These are phyloP conservation scores for Arctopsyche grandis DNA, from an alignment of 1,140 invertebrate genomes.

Conservation along the genomic window DNA sequence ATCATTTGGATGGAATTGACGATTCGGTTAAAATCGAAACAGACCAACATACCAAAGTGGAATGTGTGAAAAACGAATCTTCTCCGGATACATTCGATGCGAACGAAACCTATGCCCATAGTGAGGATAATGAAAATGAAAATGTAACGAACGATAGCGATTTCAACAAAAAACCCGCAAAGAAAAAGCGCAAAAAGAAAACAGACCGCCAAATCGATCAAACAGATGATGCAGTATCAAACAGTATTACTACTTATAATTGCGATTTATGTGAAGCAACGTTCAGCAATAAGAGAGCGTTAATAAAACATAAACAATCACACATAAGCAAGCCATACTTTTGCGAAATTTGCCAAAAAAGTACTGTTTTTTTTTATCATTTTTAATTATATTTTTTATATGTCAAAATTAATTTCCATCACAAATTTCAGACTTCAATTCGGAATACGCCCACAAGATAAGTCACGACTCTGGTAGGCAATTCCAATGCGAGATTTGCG, in stretches of 20 bases:
- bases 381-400: too few species aligned
- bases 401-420: too few species aligned
- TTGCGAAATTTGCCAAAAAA: slow-evolving; percentile 46
- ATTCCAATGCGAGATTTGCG: slow-evolving; percentile 46
- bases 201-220: too few species aligned
- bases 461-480: slow-evolving; percentile 1
- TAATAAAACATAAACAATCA: slow-evolving; percentile 31
- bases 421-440: slow-evolving; percentile 34
- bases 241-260: neutral
- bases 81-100: neutral
- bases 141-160: neutral
- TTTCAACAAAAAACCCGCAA: neutral
- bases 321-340: slow-evolving; percentile 37
- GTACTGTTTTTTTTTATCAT: slow-evolving; percentile 35
- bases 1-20: neutral
- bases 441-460: slow-evolving; percentile 31
- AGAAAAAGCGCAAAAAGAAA: neutral
- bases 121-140: neutral
- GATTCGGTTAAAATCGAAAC: neutral
- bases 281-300: slow-evolving; percentile 16
- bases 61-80: neutral
- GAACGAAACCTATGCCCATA: neutral
- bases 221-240: too few species aligned
- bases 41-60: too few species aligned
- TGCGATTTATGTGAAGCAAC: slow-evolving; percentile 40